Evolutionary conservation across 2,888 invertebrate genomes (phyloP).

Genomic region (Scotopteryx bipunctaria): DNA sequence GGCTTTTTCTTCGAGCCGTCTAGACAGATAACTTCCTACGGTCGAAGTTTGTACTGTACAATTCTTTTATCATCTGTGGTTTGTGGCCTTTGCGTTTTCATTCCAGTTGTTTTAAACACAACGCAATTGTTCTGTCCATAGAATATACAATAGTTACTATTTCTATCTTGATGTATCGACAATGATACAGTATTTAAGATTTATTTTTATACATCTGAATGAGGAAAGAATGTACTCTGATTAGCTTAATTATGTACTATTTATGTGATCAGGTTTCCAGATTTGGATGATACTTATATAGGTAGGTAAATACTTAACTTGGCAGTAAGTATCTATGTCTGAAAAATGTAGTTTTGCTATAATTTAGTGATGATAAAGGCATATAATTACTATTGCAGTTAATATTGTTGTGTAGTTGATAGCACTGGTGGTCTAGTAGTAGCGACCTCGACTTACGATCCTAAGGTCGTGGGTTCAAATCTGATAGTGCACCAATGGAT

Average conservation of each 20-base stretch:
- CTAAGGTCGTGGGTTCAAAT: too few relatives aligned
- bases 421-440: too few relatives aligned
- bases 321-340: background rate
- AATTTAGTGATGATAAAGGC: background rate
- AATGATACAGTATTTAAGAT: background rate
- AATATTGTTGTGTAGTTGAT: too few relatives aligned
- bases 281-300: constrained; percentile 4
- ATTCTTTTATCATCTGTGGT: constrained; percentile 16
- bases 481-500: too few relatives aligned
- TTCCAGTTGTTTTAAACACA: background rate
- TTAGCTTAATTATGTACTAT: constrained; percentile 4
- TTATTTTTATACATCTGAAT: constrained; percentile 3
- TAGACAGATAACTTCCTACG: constrained; percentile 27
- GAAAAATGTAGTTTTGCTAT: constrained; percentile 10
- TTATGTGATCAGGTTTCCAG: constrained; percentile 2
- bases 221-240: background rate
- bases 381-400: too few relatives aligned
- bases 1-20: constrained; percentile 24
- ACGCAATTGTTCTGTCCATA: background rate
- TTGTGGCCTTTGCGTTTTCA: background rate
- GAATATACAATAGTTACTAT: background rate
- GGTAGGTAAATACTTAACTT: background rate
- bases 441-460: too few relatives aligned
- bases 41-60: constrained; percentile 22
- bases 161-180: too few relatives aligned